Evolutionary conservation across 2,888 invertebrate genomes (phyloP), one percentile per base, ranked within the genome.

Genomic region (Xanthorhoe designata): DNA sequence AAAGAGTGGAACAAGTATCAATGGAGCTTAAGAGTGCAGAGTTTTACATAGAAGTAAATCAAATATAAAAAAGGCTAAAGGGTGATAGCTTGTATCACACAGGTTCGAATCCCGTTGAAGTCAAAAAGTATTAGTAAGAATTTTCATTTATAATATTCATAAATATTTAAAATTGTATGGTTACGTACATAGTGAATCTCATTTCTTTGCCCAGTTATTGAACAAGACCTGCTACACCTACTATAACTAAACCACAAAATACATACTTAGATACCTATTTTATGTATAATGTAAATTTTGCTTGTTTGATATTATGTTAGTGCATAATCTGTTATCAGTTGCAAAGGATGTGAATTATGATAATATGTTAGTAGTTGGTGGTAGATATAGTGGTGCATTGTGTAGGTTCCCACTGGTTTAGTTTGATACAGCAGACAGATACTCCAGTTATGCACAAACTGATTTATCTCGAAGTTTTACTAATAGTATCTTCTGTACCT

Each of bases 401-500:
- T 47, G 29, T 17, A 45, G 17, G 29, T 15, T 45, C 42, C 29
- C 50, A 17, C 5, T 29, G 38, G 32, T 55, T 54, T 47, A 45
- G 10, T 42, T 50, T 1, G 7, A 1, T 18, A 18, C 2, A 18
- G 15, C 8, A 24, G 52, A 5, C 15, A 32, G 13, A 6, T 18
- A 19, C 18, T 1, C 18, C 54, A 54, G 42, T 10, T 38, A 10
- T 32, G 32, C 32, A 32, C 6, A 35, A 35, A 45, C 10, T 35
- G 45, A 35, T 45, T 57, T 47, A 63, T 57, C 55, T 52, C 32
- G 13, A 35, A 24, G 5, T 6, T 7, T 32, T 32, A 32, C 32
- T 24, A 32, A 15, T n/a, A 6, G 38, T 68, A 64, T 63, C 66
- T 58, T 58, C 59, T 50, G 45, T 51, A 13, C n/a, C n/a, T n/a